A percentile compares a stretch with the other conserved stretches of the same genome.
Evolutionary conservation across 1,140 invertebrate species (phyloP).

Genomic region (Atta cephalotes): DNA sequence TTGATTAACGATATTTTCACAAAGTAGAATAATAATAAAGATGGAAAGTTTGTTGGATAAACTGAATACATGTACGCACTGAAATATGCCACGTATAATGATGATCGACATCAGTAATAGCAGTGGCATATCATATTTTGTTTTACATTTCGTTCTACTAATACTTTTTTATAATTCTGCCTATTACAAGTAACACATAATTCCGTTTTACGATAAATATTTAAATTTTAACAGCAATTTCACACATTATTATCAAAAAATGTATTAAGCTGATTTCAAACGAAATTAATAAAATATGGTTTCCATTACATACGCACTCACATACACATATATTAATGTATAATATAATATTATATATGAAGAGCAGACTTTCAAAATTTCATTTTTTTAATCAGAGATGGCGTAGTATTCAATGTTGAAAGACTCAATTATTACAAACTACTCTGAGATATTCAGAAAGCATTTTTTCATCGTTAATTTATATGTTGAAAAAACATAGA

Average conservation of each 20-base stretch:
- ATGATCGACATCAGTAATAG: neutral
- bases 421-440: no score
- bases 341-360: neutral
- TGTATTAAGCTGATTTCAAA: conserved; percentile 36
- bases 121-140: conserved; percentile 2
- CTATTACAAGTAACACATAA: conserved; percentile 52
- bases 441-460: no score
- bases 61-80: neutral
- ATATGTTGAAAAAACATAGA: no score
- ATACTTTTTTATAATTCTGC: conserved; percentile 13
- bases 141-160: conserved; percentile 46
- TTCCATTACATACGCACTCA: neutral
- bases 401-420: no score
- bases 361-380: no score
- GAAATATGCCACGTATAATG: neutral
- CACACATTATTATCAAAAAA: conserved; percentile 41
- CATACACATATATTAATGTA: neutral
- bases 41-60: conserved; percentile 18
- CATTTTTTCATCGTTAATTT: no score
- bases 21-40: conserved; percentile 22
- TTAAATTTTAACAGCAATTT: conserved; percentile 46
- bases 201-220: conserved; percentile 57
- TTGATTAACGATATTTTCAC: conserved; percentile 34
- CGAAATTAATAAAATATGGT: conserved; percentile 35
- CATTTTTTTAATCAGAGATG: no score